These are phyloP conservation scores for Orthonychiurus folsomi DNA, from an alignment of 2,888 invertebrate genomes.

Conservation along the genomic window DNA sequence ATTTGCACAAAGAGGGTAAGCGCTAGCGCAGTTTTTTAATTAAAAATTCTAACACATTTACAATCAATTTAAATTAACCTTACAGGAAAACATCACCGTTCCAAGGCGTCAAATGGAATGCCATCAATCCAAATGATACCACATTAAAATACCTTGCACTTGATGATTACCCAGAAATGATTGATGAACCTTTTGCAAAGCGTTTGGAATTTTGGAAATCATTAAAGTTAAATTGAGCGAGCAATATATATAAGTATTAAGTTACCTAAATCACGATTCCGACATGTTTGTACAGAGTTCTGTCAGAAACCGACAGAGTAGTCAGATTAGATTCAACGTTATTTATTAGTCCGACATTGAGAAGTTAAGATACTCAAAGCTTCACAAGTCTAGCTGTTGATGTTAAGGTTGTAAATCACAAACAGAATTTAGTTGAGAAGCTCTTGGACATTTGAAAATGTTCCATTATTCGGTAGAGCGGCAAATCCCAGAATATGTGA, in stretches of 20 bases:
- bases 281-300: no score
- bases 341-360: no score
- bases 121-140: constrained; percentile 8
- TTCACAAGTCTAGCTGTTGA: no score
- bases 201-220: constrained; percentile 14
- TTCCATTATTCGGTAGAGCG: constrained; percentile 49
- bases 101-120: constrained; percentile 22
- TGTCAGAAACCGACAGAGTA: no score
- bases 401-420: no score
- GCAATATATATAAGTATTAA: background rate
- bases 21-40: no score
- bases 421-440: no score
- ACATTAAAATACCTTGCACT: constrained; percentile 17
- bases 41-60: constrained; percentile 4
- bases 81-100: constrained; percentile 22
- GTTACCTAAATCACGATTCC: background rate
- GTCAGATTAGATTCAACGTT: no score
- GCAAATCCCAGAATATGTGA: constrained; percentile 52
- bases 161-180: constrained; percentile 18
- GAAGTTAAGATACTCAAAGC: no score
- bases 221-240: background rate
- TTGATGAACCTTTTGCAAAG: constrained; percentile 20
- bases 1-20: constrained; percentile 25
- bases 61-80: background rate
- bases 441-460: constrained; percentile 37